Evolutionary conservation across 2,797 vertebrate genomes (phyloP), one percentile per base, ranked within the genome.

Genomic region (Vespertilio murinus): DNA sequence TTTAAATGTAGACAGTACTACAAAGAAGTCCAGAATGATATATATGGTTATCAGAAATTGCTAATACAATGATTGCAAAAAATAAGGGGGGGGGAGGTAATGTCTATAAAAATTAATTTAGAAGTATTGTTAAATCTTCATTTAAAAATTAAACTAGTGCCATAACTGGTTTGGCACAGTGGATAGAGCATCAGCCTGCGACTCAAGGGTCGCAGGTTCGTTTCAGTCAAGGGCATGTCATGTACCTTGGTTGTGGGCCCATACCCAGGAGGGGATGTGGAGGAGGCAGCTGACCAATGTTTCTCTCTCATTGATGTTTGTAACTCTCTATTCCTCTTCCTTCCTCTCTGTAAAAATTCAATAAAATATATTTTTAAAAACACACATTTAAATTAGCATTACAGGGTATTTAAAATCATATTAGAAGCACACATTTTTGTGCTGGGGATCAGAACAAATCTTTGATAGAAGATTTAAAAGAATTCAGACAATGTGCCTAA

Each of bases 61-160:
- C 14, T 81, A 23, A 56, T 54, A 54, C 0, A 38, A 10, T 56
- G 35, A 74, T 56, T 49, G 0, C 6, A 67, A 25, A 45, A 45
- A 67, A 73, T 38, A 64, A 13, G n/a, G 1, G 35, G 25, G 2
- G 45, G 35, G 11, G 64, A 9, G 5, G 5, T n/a, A 69, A 71
- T 86, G 35, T 74, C 86, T 92, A 92, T 49, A 45, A 81, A 86
- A 38, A 90, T 4, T 49, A 80, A 95, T 94, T 84, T 28, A 82
- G n/a, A 94, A 94, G n/a, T 71, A 84, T 23, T 59, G 35, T 35
- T 85, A 92, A 73, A 75, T 61, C 2, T 38, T 86, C n/a, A 25
- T 5, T 54, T 71, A 74, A 93, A 87, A 81, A 81, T 85, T 73
- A 71, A 45, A 67, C 54, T 28, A 54, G 52, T 54, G 52, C 52